Percentiles rank a stretch among this genome's conserved stretches.
Conservation (phyloP, 2,113 vertebrate genomes). For the Paedocypris sp. region DNA sequence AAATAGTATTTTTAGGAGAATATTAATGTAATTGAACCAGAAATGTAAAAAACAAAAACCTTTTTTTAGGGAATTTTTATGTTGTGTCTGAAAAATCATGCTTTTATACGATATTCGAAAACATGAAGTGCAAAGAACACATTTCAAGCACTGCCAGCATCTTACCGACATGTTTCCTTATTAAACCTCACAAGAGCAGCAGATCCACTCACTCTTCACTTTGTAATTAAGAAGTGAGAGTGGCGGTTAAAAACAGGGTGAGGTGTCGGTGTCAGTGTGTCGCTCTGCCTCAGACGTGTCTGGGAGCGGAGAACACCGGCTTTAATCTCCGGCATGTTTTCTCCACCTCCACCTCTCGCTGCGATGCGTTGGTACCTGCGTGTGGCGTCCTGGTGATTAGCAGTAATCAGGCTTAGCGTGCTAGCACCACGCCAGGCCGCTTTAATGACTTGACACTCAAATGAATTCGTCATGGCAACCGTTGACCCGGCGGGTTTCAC, state of each 20-base stretch:
- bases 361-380: slow-evolving; percentile 20
- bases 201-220: slow-evolving; percentile 12
- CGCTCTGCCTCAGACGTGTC: slow-evolving; percentile 28
- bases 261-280: slow-evolving; percentile 19
- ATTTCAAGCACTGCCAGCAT: no score
- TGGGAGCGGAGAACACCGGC: neutral
- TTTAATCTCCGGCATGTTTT: slow-evolving; percentile 6
- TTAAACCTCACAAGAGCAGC: slow-evolving; percentile 11
- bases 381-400: slow-evolving; percentile 34
- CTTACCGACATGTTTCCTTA: neutral
- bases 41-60: no score
- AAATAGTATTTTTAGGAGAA: no score
- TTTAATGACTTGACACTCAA: slow-evolving; percentile 39
- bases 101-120: no score
- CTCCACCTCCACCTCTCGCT: neutral
- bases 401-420: slow-evolving; percentile 30
- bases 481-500: slow-evolving; percentile 41
- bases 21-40: no score
- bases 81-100: no score
- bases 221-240: slow-evolving; percentile 23
- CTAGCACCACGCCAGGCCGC: slow-evolving; percentile 12
- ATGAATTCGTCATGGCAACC: slow-evolving; percentile 46
- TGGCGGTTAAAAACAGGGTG: slow-evolving; percentile 27
- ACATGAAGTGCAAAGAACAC: no score
- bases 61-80: no score